Conservation (phyloP, 1,140 invertebrate species). For the Drosophila repleta region DNA sequence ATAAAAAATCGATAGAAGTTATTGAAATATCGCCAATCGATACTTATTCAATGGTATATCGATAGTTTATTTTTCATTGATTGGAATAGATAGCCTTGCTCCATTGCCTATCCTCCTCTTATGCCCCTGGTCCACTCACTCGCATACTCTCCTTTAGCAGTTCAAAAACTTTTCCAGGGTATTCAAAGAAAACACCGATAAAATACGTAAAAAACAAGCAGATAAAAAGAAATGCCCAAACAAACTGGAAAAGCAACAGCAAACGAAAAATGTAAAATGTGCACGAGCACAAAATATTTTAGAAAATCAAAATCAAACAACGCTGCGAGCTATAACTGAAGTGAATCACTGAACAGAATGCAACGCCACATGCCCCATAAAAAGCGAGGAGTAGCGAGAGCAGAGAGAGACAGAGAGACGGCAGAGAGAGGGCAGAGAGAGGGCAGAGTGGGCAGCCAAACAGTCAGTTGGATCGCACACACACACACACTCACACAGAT, state of each 20-base stretch:
- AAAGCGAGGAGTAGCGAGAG: slow-evolving; percentile 6
- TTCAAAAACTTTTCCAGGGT: not conserved
- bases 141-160: too few species aligned
- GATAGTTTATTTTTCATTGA: too few species aligned
- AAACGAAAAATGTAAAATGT: slow-evolving; percentile 64
- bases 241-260: slow-evolving; percentile 22
- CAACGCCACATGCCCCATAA: slow-evolving; percentile 40
- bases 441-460: too few species aligned
- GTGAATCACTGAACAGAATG: slow-evolving; percentile 64
- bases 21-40: too few species aligned
- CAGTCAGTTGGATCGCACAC: too few species aligned
- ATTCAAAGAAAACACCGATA: slow-evolving; percentile 3
- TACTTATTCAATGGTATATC: too few species aligned
- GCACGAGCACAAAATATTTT: slow-evolving; percentile 76
- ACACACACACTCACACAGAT: not conserved
- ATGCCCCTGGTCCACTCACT: too few species aligned
- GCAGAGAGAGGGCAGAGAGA: not conserved
- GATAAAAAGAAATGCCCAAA: slow-evolving; percentile 44
- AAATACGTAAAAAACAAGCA: slow-evolving; percentile 1
- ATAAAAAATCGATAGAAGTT: too few species aligned
- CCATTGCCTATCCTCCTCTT: too few species aligned
- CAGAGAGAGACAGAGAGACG: not conserved
- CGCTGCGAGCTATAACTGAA: slow-evolving; percentile 71
- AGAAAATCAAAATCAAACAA: slow-evolving; percentile 82
- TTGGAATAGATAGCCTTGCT: too few species aligned